Percentiles rank a stretch among this genome's conserved stretches.
phyloP scores from a whole-genome alignment of 2,797 vertebrate genomes.

The Uromys caudimaculatus region DNA sequence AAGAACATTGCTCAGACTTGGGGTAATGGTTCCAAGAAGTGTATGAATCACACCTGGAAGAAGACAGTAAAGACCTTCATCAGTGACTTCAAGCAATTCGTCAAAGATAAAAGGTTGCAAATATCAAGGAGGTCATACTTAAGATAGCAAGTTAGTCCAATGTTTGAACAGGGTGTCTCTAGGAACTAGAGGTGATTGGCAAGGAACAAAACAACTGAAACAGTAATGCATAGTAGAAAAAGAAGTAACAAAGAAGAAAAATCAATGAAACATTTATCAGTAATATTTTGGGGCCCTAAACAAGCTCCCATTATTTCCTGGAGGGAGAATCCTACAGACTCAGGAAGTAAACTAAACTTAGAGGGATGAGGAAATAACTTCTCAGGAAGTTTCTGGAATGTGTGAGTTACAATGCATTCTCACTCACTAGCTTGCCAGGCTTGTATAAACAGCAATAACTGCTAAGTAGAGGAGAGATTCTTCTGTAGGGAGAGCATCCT shows the following conservation, averaged over 20 bases:
- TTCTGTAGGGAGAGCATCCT: not conserved
- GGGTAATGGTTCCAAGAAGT: too few relatives aligned
- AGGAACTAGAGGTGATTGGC: not conserved
- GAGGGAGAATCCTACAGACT: not conserved
- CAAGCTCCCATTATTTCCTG: not conserved
- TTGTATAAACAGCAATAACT: not conserved
- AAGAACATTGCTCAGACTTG: not conserved
- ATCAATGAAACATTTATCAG: not conserved
- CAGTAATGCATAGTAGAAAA: not conserved
- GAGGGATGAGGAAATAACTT: not conserved
- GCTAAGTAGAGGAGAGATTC: not conserved
- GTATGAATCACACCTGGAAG: not conserved
- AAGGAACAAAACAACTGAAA: not conserved
- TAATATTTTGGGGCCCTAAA: not conserved
- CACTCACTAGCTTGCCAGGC: not conserved
- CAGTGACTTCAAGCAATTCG: not conserved
- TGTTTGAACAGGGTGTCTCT: not conserved
- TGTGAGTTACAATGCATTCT: not conserved
- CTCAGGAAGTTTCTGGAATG: not conserved
- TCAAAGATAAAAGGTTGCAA: not conserved
- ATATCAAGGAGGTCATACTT: not conserved
- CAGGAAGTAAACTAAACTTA: not conserved
- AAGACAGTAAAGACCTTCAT: not conserved
- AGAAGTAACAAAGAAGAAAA: not conserved
- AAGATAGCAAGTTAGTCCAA: not conserved